phyloP scores from a whole-genome alignment of 1,140 invertebrate genomes.

The Papilio glaucus region DNA sequence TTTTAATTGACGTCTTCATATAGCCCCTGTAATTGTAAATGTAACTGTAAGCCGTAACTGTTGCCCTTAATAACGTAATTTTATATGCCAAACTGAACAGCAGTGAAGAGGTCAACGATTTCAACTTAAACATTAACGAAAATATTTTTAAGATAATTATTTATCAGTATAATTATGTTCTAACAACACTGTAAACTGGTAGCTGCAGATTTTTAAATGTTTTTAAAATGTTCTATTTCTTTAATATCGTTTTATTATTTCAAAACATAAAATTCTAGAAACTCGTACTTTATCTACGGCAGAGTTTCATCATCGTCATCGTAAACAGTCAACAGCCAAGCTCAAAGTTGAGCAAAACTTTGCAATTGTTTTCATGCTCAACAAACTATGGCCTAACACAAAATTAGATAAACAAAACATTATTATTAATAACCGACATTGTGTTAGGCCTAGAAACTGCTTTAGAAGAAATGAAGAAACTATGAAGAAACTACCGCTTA shows the following conservation, averaged over 20 bases:
- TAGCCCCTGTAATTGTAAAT: too few relatives aligned
- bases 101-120: neutral
- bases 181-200: neutral
- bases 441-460: too few relatives aligned
- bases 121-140: neutral
- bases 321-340: neutral
- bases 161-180: neutral
- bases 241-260: neutral
- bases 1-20: neutral
- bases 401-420: neutral
- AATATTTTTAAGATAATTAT: neutral
- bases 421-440: too few relatives aligned
- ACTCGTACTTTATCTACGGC: neutral
- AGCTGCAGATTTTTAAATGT: too few relatives aligned
- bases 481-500: too few relatives aligned
- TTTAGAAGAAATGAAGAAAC: too few relatives aligned
- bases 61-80: neutral
- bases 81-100: neutral
- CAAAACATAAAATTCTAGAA: neutral
- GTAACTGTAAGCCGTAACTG: neutral
- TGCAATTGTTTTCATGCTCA: constrained; percentile 10
- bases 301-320: neutral
- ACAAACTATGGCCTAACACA: neutral
- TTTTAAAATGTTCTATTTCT: neutral
- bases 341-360: neutral